These are phyloP conservation scores for Smittia sp. DNA, from an alignment of 2,888 invertebrate species.

Conservation along the genomic window DNA sequence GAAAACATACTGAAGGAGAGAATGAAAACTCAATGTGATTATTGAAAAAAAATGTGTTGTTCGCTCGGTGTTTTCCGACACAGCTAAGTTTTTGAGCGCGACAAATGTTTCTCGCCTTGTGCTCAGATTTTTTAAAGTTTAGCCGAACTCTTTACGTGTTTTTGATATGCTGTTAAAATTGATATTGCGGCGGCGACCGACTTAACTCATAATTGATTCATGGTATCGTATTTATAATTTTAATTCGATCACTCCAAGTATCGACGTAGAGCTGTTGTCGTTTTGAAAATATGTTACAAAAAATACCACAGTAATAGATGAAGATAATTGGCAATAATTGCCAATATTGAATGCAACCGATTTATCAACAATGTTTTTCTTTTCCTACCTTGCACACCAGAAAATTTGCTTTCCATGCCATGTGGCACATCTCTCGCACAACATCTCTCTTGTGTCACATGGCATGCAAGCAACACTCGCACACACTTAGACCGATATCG, in stretches of 20 bases:
- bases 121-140: neutral
- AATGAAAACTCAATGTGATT: slow-evolving; percentile 39
- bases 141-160: neutral
- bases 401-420: neutral
- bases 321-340: slow-evolving; percentile 32
- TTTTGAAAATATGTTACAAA: neutral
- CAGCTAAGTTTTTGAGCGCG: neutral
- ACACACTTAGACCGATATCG: neutral
- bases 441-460: slow-evolving; percentile 20
- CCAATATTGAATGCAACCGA: slow-evolving; percentile 18
- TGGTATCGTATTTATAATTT: slow-evolving; percentile 3
- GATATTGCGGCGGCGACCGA: neutral
- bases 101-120: slow-evolving; percentile 22
- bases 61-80: slow-evolving; percentile 31
- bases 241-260: slow-evolving; percentile 18
- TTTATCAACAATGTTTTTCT: slow-evolving; percentile 31
- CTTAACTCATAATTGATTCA: slow-evolving; percentile 17
- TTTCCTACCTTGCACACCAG: neutral
- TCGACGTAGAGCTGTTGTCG: neutral
- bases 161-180: neutral
- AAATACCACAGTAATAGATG: slow-evolving; percentile 3
- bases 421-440: neutral
- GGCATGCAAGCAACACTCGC: slow-evolving; percentile 24
- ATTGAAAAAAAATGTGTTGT: slow-evolving; percentile 38
- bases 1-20: slow-evolving; percentile 35